Evolutionary conservation across 2,797 vertebrate species (phyloP).

Genomic region (Oryzias sinensis): DNA sequence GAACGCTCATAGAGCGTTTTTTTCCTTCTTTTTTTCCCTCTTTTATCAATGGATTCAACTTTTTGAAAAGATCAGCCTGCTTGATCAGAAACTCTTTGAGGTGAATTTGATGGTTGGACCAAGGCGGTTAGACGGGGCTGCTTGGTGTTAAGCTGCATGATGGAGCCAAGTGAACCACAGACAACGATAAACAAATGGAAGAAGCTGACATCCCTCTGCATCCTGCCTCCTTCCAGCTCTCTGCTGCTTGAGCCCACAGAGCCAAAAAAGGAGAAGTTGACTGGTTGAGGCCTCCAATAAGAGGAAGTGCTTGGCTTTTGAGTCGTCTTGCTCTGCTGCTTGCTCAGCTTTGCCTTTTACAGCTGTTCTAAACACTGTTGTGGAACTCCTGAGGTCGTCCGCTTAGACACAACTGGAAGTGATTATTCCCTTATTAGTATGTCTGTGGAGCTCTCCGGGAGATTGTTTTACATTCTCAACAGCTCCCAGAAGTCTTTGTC

Average conservation of each 20-base stretch:
- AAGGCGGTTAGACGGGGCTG: not conserved
- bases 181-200: no score
- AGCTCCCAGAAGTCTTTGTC: slow-evolving; percentile 2
- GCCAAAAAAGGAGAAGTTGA: slow-evolving; percentile 71
- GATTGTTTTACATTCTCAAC: slow-evolving; percentile 14
- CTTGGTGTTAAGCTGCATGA: not conserved
- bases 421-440: slow-evolving; percentile 53
- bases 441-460: not conserved
- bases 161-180: not conserved
- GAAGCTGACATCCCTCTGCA: not conserved
- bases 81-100: no score
- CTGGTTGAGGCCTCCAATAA: slow-evolving; percentile 42
- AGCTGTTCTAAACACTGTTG: slow-evolving; percentile 48
- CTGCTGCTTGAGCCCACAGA: slow-evolving; percentile 34
- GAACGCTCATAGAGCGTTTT: no score
- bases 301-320: slow-evolving; percentile 56
- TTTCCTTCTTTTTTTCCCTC: no score
- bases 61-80: no score
- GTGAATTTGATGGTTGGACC: no score
- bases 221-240: slow-evolving; percentile 4
- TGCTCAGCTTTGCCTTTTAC: slow-evolving; percentile 76
- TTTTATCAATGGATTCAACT: no score
- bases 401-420: slow-evolving; percentile 20
- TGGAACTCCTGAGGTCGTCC: slow-evolving; percentile 34
- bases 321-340: slow-evolving; percentile 28